Conservation (phyloP, 2,113 vertebrate genomes). For the Gyps fulvus region DNA sequence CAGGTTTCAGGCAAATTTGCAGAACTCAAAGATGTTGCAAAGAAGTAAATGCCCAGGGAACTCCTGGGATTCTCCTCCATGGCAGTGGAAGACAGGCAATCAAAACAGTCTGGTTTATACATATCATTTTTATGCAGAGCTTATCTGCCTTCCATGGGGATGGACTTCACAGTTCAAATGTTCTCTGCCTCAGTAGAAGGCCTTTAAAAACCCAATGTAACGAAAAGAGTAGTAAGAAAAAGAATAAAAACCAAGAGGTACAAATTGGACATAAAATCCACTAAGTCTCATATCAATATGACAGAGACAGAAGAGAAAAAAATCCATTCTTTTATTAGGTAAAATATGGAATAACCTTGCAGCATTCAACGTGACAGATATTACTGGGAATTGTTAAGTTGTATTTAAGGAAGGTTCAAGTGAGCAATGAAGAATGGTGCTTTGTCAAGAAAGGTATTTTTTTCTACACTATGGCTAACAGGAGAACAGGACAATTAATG, state of each 20-base stretch:
- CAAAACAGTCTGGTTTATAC: neutral
- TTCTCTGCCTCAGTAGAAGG: neutral
- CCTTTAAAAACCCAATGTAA: neutral
- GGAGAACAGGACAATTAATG: neutral
- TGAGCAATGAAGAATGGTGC: neutral
- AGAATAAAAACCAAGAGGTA: neutral
- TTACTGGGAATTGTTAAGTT: neutral
- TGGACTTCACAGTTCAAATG: neutral
- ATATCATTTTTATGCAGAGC: neutral
- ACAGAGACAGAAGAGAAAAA: neutral
- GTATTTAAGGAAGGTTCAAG: neutral
- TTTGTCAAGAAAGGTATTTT: neutral
- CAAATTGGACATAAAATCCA: neutral
- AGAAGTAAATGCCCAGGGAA: neutral
- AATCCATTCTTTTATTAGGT: neutral
- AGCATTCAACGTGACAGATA: neutral
- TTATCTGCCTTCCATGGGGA: neutral
- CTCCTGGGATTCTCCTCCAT: neutral
- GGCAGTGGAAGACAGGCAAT: neutral
- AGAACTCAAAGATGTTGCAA: neutral
- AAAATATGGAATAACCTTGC: neutral
- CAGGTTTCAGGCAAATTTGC: neutral
- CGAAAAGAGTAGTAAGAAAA: neutral
- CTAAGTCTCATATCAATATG: neutral
- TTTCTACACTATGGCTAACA: neutral